A percentile compares a stretch with the other conserved stretches of the same genome.
Evolutionary conservation across 2,888 invertebrate genomes (phyloP).

Genomic region (Spilosoma lubricipeda): DNA sequence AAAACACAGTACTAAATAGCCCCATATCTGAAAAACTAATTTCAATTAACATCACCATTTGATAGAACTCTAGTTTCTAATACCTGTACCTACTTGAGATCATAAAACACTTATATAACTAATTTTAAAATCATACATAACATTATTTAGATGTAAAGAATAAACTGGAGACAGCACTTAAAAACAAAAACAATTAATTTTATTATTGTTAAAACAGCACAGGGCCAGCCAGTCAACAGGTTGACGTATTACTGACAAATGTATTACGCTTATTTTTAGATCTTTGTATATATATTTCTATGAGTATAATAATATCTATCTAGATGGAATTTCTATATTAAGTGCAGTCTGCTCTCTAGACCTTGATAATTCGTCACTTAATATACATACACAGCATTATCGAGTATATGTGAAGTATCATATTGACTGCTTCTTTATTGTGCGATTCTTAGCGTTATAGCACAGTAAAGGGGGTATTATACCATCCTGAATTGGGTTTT

Average conservation of each 20-base stretch:
- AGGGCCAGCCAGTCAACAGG: background rate
- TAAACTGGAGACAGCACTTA: background rate
- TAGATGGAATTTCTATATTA: background rate
- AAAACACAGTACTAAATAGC: background rate
- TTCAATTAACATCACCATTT: background rate
- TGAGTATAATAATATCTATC: background rate
- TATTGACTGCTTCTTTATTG: background rate
- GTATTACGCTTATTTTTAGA: background rate
- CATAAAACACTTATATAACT: background rate
- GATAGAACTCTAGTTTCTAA: background rate
- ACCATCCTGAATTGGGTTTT: too few relatives aligned
- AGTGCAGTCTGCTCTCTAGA: background rate
- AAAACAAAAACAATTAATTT: background rate
- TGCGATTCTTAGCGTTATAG: background rate
- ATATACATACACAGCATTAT: background rate
- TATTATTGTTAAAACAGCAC: background rate
- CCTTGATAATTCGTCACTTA: background rate
- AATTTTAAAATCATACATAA: background rate
- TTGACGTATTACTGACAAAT: background rate
- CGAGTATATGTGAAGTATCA: background rate
- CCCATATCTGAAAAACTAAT: conserved; percentile 26
- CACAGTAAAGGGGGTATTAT: too few relatives aligned
- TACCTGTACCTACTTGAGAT: background rate
- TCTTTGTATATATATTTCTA: background rate
- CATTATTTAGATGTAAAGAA: background rate